A percentile compares a stretch with the other conserved stretches of the same genome.
Evolutionary conservation across 2,113 vertebrate genomes (phyloP).

Genomic region (Murina feae): DNA sequence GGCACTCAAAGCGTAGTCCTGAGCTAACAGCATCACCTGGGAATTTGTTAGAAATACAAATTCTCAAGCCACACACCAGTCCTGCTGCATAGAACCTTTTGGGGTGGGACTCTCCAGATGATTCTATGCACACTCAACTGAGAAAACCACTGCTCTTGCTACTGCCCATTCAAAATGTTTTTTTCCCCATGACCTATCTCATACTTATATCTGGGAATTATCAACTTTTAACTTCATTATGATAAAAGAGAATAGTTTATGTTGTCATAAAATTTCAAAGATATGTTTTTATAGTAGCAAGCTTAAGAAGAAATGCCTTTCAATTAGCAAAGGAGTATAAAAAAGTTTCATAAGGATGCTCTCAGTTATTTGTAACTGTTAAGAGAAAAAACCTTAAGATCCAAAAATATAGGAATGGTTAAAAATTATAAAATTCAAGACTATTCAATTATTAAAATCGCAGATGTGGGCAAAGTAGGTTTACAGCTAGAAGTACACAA

Average conservation of each 20-base stretch:
- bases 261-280: neutral
- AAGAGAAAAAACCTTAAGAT: neutral
- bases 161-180: neutral
- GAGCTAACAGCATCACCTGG: neutral
- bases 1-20: neutral
- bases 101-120: neutral
- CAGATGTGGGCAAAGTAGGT: neutral
- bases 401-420: conserved; percentile 11
- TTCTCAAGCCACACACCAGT: neutral
- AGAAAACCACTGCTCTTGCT: neutral
- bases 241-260: neutral
- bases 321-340: neutral
- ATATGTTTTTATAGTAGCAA: neutral
- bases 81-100: neutral
- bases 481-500: neutral
- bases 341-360: neutral
- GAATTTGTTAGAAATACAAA: neutral
- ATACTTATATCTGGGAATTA: neutral
- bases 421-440: neutral
- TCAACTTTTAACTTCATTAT: neutral
- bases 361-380: neutral
- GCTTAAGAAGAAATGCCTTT: conserved; percentile 7
- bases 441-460: neutral
- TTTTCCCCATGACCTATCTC: neutral
- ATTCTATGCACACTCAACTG: neutral